A percentile compares a stretch with the other conserved stretches of the same genome.
phyloP scores from a whole-genome alignment of 2,888 invertebrate genomes.

The Archips crataeganus region DNA sequence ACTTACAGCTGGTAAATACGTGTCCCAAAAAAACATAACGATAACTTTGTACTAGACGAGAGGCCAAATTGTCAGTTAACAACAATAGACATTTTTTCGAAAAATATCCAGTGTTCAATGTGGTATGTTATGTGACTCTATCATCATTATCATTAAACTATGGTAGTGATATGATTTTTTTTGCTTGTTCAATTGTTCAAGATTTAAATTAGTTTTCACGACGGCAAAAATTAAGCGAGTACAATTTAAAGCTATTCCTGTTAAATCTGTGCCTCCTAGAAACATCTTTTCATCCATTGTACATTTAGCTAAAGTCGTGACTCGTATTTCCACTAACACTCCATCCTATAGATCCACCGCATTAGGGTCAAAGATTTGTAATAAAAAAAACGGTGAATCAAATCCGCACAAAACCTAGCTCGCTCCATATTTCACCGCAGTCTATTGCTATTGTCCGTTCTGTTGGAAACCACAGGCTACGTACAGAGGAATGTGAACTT shows the following conservation, averaged over 20 bases:
- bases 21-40: too few relatives aligned
- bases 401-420: slow-evolving; percentile 40
- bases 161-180: too few relatives aligned
- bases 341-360: slow-evolving; percentile 33
- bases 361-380: slow-evolving; percentile 43
- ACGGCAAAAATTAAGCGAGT: not conserved
- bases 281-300: slow-evolving; percentile 26
- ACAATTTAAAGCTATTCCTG: slow-evolving; percentile 12
- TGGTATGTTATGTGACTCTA: too few relatives aligned
- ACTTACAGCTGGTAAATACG: too few relatives aligned
- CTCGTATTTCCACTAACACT: slow-evolving; percentile 33
- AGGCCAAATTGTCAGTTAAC: too few relatives aligned
- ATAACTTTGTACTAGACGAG: too few relatives aligned
- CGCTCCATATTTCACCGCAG: slow-evolving; percentile 44
- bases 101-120: too few relatives aligned
- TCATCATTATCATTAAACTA: too few relatives aligned
- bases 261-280: slow-evolving; percentile 13
- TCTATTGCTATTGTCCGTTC: slow-evolving; percentile 43
- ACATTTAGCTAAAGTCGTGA: slow-evolving; percentile 31
- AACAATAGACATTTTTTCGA: too few relatives aligned
- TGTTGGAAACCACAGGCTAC: slow-evolving; percentile 38
- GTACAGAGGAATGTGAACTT: slow-evolving; percentile 23
- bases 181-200: not conserved
- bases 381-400: slow-evolving; percentile 42
- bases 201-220: not conserved